Evolutionary conservation across 2,113 vertebrate genomes (phyloP).

Genomic region (Lethenteron reissneri): DNA sequence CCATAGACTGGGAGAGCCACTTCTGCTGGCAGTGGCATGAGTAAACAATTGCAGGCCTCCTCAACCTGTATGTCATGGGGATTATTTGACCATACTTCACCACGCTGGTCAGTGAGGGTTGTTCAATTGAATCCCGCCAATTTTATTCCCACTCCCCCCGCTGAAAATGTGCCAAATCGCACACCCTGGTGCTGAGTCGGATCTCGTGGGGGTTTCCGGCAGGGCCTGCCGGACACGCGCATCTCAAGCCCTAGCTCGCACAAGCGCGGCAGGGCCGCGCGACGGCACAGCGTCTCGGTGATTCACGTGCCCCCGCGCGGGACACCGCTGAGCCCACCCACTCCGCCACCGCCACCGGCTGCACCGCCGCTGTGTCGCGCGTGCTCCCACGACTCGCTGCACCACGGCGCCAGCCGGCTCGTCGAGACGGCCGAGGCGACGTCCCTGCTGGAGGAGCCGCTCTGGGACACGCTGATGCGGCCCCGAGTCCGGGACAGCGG

Average conservation of each 20-base stretch:
- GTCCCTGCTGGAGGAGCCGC: conserved; percentile 29
- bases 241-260: conserved; percentile 26
- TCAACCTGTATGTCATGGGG: not conserved
- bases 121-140: not conserved
- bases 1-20: too few species aligned
- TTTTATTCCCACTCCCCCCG: not conserved
- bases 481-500: conserved; percentile 30
- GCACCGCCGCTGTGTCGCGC: conserved; percentile 22
- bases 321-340: too few species aligned
- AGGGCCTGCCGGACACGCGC: conserved; percentile 57
- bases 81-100: not conserved
- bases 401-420: conserved; percentile 60
- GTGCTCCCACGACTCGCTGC: conserved; percentile 40
- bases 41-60: not conserved
- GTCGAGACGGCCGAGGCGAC: conserved; percentile 45
- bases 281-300: conserved; percentile 19
- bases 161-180: not conserved
- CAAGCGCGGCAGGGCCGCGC: conserved; percentile 20
- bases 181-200: not conserved
- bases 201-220: not conserved
- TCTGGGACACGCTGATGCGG: conserved; percentile 41
- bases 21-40: too few species aligned
- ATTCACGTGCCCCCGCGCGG: conserved; percentile 31
- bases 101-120: not conserved
- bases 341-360: too few species aligned